Percentiles rank a stretch among this genome's conserved stretches.
phyloP scores from a whole-genome alignment of 2,797 vertebrate species.

The Hydrolagus colliei region DNA sequence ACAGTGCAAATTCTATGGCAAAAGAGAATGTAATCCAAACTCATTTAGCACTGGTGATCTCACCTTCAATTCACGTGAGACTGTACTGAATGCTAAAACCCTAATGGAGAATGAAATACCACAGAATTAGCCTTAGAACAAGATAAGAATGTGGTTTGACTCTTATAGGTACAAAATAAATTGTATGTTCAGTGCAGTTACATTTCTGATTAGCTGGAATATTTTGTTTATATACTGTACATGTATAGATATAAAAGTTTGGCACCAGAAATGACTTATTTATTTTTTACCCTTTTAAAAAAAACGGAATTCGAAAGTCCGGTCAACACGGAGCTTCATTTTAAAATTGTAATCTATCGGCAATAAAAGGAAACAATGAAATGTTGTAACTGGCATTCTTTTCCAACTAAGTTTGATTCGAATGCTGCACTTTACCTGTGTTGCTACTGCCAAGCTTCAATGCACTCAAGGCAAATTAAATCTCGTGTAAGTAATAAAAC shows the following conservation, averaged over 20 bases:
- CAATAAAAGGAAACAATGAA: background rate
- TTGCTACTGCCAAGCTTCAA: background rate
- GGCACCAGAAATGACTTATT: no score
- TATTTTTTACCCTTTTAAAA: background rate
- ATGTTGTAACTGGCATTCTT: background rate
- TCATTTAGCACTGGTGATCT: background rate
- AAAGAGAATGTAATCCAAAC: background rate
- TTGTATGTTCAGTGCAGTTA: no score
- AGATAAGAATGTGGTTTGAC: no score
- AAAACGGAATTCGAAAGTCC: no score
- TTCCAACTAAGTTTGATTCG: background rate
- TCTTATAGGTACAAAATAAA: no score
- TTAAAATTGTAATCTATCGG: background rate
- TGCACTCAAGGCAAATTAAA: background rate
- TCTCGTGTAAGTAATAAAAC: background rate
- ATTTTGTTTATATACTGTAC: no score
- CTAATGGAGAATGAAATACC: background rate
- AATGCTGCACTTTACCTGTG: background rate
- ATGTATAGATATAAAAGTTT: no score
- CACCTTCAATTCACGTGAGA: background rate
- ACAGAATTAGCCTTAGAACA: background rate
- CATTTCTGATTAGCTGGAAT: no score
- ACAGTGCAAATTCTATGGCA: background rate
- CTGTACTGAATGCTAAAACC: no score
- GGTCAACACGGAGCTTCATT: no score